phyloP scores from a whole-genome alignment of 2,888 invertebrate genomes.

The Drosophila birchii region DNA sequence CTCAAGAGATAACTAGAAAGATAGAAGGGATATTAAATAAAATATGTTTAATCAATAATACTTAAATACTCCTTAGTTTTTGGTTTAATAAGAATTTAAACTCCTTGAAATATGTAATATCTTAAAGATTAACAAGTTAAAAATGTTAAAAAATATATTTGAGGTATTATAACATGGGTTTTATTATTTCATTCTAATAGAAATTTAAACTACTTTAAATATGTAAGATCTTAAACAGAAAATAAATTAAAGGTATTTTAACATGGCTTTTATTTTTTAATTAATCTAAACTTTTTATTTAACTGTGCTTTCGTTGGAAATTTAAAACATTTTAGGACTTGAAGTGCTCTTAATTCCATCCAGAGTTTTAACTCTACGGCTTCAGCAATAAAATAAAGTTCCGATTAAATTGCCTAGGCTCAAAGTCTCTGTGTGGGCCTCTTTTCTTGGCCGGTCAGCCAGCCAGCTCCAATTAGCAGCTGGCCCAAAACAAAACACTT shows the following conservation, averaged over 20 bases:
- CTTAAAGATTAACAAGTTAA: background rate
- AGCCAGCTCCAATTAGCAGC: conserved; percentile 55
- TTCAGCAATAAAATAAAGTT: conserved; percentile 31
- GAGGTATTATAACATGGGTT: background rate
- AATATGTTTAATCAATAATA: background rate
- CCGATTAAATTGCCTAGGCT: conserved; percentile 20
- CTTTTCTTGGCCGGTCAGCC: conserved; percentile 21
- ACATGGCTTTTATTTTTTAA: too few relatives aligned
- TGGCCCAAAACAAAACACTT: conserved; percentile 34
- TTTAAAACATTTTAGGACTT: background rate
- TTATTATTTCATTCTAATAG: background rate
- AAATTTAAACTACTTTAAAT: too few relatives aligned
- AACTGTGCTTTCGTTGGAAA: background rate
- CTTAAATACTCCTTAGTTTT: too few relatives aligned
- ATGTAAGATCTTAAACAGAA: background rate
- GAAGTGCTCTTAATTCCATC: conserved; percentile 1
- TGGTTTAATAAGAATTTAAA: too few relatives aligned
- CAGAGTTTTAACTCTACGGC: conserved; percentile 23
- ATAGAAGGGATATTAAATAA: background rate
- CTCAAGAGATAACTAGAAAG: background rate
- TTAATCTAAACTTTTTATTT: too few relatives aligned
- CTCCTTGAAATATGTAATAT: background rate
- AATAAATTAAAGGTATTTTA: background rate
- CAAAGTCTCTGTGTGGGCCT: conserved; percentile 13
- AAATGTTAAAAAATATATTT: background rate